These are phyloP conservation scores for Stramonita haemastoma DNA, from an alignment of 2,888 invertebrate genomes.

Conservation along the genomic window DNA sequence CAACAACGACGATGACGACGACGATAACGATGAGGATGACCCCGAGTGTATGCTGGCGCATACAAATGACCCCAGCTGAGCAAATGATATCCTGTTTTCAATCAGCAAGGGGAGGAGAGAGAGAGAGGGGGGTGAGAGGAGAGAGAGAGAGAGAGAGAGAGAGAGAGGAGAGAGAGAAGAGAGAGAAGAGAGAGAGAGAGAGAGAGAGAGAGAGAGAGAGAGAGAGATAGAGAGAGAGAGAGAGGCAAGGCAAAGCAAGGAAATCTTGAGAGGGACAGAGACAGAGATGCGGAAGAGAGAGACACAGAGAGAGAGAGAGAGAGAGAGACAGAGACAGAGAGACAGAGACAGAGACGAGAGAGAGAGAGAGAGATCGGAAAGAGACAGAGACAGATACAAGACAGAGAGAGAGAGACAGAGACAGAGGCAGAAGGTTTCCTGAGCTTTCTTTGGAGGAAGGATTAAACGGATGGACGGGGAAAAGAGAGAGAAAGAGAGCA, in stretches of 20 bases:
- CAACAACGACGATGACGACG: too few relatives aligned
- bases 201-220: background rate
- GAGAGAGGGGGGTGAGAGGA: background rate
- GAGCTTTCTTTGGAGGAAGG: constrained; percentile 10
- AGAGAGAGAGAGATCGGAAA: too few relatives aligned
- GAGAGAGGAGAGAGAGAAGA: too few relatives aligned
- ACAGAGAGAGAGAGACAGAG: background rate
- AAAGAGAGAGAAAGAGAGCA: background rate
- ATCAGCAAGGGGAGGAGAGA: background rate
- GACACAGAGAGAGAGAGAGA: too few relatives aligned
- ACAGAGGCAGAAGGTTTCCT: background rate
- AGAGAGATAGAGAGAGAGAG: background rate
- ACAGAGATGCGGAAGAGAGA: too few relatives aligned
- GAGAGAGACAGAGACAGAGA: background rate
- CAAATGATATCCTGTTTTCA: constrained; percentile 42
- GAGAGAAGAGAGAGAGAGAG: too few relatives aligned
- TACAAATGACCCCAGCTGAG: background rate
- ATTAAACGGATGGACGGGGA: constrained; percentile 39
- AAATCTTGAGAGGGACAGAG: constrained; percentile 24
- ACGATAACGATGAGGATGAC: background rate
- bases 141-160: too few relatives aligned
- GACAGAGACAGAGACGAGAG: constrained; percentile 32
- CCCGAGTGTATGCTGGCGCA: background rate
- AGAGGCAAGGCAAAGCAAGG: too few relatives aligned
- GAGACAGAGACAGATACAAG: constrained; percentile 24